Conservation (phyloP, 2,797 vertebrate genomes). For the Vultur gryphus region DNA sequence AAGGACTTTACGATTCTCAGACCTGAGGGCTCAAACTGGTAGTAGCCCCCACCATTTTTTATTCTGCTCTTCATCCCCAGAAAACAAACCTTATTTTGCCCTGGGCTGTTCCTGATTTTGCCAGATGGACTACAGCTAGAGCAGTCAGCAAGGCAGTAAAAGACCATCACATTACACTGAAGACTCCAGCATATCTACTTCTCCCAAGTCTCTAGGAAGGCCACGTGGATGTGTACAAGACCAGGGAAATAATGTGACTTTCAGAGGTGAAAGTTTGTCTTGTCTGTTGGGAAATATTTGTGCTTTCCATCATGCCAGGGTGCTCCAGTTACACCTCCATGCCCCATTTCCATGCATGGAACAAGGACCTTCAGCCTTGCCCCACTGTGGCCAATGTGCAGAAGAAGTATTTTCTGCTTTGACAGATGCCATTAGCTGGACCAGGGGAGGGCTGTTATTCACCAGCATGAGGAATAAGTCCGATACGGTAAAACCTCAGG, state of each 20-base stretch:
- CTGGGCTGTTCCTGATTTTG: background rate
- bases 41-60: background rate
- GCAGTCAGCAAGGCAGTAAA: background rate
- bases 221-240: accelerated
- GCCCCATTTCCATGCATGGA: background rate
- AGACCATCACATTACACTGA: accelerated
- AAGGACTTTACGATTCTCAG: background rate
- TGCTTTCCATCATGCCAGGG: background rate
- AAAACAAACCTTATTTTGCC: background rate
- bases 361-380: background rate
- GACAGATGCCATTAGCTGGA: background rate
- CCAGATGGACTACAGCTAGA: background rate
- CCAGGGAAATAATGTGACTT: background rate
- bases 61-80: background rate
- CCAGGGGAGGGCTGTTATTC: background rate
- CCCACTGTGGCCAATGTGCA: background rate
- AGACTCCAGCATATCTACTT: background rate
- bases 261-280: background rate
- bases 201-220: background rate
- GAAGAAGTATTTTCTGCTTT: background rate
- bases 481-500: background rate
- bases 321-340: background rate
- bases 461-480: background rate
- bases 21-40: background rate
- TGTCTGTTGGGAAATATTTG: background rate